Evolutionary conservation across 2,797 vertebrate species (phyloP), one percentile per base, ranked within the genome.

Genomic region (Microctenopoma steveboyesi): DNA sequence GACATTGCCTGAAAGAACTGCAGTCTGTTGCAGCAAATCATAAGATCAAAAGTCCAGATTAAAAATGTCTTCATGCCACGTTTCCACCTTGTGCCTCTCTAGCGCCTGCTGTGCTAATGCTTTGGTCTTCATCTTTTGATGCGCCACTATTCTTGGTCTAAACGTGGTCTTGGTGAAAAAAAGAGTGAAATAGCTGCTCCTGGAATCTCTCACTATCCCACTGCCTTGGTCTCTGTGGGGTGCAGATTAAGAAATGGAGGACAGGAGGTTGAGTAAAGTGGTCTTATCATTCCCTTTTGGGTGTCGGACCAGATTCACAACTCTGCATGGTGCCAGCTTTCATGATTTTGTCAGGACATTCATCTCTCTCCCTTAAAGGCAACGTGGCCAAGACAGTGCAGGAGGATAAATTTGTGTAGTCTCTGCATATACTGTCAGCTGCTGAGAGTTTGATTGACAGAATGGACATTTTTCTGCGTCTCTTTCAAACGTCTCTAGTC

Each of bases 221-320:
- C 64, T 61, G 76, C 10, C 62, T 69, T n/a, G 4, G 57, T 81
- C 71, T 79, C 85, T 67, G 71, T 58, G 64, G 86, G 79, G 63
- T 52, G 55, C 79, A 80, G 77, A 90, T 91, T 90, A 91, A 73
- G 71, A 85, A 72, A 63, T 47, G 60, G 49, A 69, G 52, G 25
- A 15, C 53, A 57, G 50, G 71, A 61, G 76, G 65, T 57, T 53
- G 47, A 64, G 52, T 12, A 59, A 78, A 82, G 72, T 62, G 49
- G 52, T 81, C 76, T 87, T 85, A 85, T 91, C 81, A 64, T 60
- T 84, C 76, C 82, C 75, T 60, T 69, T 74, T 83, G 74, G 73
- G 70, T 63, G 63, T 84, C 64, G 72, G 74, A 55, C 75, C 66
- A 77, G 74, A 86, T 90, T 88, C 83, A 79, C 67, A 54, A 48